phyloP scores from a whole-genome alignment of 2,113 vertebrate species.

The Apistogramma diplotaenia region DNA sequence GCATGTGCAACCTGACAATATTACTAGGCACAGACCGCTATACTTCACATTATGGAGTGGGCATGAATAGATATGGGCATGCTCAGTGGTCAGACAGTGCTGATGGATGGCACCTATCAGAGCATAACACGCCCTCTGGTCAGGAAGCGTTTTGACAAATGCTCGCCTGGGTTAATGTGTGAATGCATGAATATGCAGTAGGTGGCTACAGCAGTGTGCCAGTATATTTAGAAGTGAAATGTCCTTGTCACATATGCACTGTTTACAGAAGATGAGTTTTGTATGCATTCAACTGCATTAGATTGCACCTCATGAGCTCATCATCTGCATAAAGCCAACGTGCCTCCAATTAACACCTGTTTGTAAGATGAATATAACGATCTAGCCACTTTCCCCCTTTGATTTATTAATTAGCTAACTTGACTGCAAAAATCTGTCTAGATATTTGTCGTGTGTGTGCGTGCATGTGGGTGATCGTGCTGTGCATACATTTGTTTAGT shows the following conservation, averaged over 20 bases:
- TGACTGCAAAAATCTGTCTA: constrained; percentile 32
- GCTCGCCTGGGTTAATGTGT: background rate
- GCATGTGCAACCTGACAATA: background rate
- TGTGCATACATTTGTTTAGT: background rate
- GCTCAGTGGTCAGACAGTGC: constrained; percentile 3
- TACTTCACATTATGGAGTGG: background rate
- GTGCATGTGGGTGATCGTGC: background rate
- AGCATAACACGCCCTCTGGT: constrained; percentile 15
- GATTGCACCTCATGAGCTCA: background rate
- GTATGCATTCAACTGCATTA: background rate
- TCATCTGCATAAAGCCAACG: constrained; percentile 31
- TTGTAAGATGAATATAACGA: constrained; percentile 29
- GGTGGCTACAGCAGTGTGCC: background rate
- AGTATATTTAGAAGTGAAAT: background rate
- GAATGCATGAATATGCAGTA: constrained; percentile 28
- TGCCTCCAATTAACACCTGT: constrained; percentile 52
- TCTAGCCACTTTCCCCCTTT: constrained; percentile 2
- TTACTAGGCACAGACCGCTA: background rate
- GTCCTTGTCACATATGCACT: background rate
- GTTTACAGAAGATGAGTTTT: background rate
- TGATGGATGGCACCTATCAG: constrained; percentile 35
- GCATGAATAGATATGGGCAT: background rate
- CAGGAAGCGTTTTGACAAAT: constrained; percentile 30
- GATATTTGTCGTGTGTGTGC: background rate
- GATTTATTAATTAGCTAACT: constrained; percentile 36